Percentiles rank a stretch among this genome's conserved stretches.
Evolutionary conservation across 2,113 vertebrate species (phyloP).

Genomic region (Electrona antarctica): DNA sequence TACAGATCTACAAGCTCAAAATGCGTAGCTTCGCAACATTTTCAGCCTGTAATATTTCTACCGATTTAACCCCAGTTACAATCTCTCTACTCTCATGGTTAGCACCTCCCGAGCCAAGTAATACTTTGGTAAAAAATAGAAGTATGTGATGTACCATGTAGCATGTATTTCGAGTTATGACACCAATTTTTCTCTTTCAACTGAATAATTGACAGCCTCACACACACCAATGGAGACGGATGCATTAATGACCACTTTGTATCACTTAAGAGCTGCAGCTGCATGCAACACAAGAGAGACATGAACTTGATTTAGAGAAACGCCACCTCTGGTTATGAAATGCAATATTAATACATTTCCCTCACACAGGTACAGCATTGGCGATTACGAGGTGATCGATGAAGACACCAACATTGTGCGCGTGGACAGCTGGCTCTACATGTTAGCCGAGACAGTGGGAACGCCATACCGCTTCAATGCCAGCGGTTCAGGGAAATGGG

Average conservation of each 20-base stretch:
- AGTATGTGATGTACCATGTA: too few species aligned
- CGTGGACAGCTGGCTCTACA: conserved; percentile 94
- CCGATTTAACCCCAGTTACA: too few species aligned
- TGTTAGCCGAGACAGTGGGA: conserved; percentile 88
- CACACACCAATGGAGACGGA: not conserved
- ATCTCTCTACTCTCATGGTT: too few species aligned
- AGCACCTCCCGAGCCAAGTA: too few species aligned
- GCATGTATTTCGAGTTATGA: not conserved
- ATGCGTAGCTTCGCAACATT: too few species aligned
- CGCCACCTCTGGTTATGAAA: not conserved
- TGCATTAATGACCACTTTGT: not conserved
- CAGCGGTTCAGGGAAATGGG: conserved; percentile 91
- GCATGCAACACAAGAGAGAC: not conserved
- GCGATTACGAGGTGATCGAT: conserved; percentile 96
- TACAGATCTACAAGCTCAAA: too few species aligned
- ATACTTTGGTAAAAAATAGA: too few species aligned
- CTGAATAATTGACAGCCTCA: not conserved
- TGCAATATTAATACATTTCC: not conserved
- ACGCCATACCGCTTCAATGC: conserved; percentile 92
- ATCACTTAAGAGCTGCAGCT: too few species aligned
- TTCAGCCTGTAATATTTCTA: too few species aligned
- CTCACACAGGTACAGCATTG: conserved; percentile 89
- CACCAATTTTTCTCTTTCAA: not conserved
- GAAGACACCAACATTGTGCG: conserved; percentile 92
- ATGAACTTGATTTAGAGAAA: not conserved